A percentile compares a stretch with the other conserved stretches of the same genome.
Evolutionary conservation across 1,140 invertebrate species (phyloP).

Genomic region (Dysdera silvatica): DNA sequence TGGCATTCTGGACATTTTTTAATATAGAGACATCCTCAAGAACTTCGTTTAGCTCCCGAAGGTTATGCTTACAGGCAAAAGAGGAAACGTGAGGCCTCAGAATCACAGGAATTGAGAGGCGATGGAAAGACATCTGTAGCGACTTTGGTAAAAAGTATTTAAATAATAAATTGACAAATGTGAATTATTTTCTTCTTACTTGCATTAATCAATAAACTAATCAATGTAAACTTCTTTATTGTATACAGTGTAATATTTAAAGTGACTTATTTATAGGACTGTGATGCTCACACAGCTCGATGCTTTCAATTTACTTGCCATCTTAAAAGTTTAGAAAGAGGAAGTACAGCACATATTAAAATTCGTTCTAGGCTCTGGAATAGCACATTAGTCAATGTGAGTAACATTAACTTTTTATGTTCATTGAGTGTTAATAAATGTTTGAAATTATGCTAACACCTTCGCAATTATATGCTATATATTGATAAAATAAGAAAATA

Average conservation of each 20-base stretch:
- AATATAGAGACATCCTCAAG: conserved; percentile 22
- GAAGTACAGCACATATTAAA: conserved; percentile 64
- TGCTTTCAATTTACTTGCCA: conserved; percentile 75
- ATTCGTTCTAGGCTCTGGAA: conserved; percentile 80
- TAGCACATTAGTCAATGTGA: conserved; percentile 56
- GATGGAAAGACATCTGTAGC: conserved; percentile 64
- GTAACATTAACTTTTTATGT: too few species aligned
- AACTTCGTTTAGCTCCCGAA: conserved; percentile 3
- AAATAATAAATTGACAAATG: neutral
- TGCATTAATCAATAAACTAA: neutral
- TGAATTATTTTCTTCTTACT: neutral
- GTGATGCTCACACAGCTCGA: conserved; percentile 65
- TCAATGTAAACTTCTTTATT: neutral
- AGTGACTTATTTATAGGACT: conserved; percentile 54
- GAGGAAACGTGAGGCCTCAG: conserved; percentile 60
- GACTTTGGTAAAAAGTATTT: conserved; percentile 55
- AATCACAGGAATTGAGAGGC: conserved; percentile 57
- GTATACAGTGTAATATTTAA: too few species aligned
- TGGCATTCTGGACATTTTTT: too few species aligned
- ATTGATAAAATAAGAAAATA: neutral
- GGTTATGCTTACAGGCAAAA: conserved; percentile 40
- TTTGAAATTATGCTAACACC: too few species aligned
- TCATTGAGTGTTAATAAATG: too few species aligned
- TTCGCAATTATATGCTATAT: too few species aligned
- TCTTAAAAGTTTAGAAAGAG: conserved; percentile 63